Base-by-base conservation (phyloP, 2,888 invertebrate genomes). In the Linhomoeus sp. region DNA sequence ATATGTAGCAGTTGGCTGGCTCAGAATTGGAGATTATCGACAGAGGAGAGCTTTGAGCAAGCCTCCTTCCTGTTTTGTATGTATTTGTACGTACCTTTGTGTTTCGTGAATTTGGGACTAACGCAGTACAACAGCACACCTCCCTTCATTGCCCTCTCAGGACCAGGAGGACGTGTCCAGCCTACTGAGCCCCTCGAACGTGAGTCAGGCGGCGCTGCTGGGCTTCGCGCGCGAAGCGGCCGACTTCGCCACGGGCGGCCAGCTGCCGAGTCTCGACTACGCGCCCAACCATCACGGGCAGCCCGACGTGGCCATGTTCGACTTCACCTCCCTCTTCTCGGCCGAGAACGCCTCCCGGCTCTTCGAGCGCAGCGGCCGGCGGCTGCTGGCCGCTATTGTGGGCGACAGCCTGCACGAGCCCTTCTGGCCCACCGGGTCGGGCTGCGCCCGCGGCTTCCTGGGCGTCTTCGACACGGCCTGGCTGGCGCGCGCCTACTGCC, bases 361-460 rank as follows among this genome's bases (percentile, higher is more conserved):
- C 22, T 67, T 83, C 17, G 80, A 78, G 58, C 68, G 72, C 46
- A 71, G 77, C 53, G 84, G 85, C 0, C 79, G 81, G 53, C 77
- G 79, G 40, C 71, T 94, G 5, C 71, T 94, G 19, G 80, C 84
- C 71, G 81, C 80, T 58, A 74, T 97, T 45, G 92, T 94, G 1
- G 94, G 94, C 1, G 94, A 97, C 70, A 88, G 87, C 66, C 72
- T 94, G 46, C 73, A 94, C 26, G 94, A 94, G 68, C 72, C 72
- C 1, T 97, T 97, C 69, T 97, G 97, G 94, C 97, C 94, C 5
- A 92, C 90, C 0, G 97, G 97, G 0, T 90, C 90, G 2, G 97
- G 97, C 1, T 90, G 90, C 70, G 94, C 92, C 0, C 76, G 94
- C 47, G 94, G 94, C 17, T 94, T 94, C 67, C 74, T 97, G 2